A percentile compares a stretch with the other conserved stretches of the same genome.
These are phyloP conservation scores for Periphyllus acericola DNA, from an alignment of 2,888 invertebrate species.

Conservation along the genomic window DNA sequence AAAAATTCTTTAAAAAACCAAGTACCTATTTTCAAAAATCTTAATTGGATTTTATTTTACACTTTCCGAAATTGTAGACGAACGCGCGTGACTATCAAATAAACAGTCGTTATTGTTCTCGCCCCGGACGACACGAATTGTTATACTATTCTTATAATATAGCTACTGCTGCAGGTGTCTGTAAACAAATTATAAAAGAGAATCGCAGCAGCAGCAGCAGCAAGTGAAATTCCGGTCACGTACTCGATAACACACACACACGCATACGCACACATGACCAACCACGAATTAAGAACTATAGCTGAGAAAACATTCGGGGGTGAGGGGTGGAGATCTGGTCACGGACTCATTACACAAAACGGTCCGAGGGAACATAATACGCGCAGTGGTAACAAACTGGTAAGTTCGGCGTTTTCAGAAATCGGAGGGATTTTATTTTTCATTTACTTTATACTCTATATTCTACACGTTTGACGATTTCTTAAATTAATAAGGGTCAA, in stretches of 20 bases:
- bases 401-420: not conserved
- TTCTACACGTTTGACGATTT: not conserved
- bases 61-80: not conserved
- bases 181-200: constrained; percentile 35
- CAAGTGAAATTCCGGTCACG: constrained; percentile 51
- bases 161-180: not conserved
- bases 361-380: not conserved
- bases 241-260: constrained; percentile 36
- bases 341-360: constrained; percentile 3
- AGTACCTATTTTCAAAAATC: no score
- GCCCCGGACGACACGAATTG: not conserved
- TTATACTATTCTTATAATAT: not conserved
- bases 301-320: not conserved
- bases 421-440: not conserved
- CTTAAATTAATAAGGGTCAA: constrained; percentile 20
- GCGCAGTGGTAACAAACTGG: not conserved
- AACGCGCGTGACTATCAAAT: constrained; percentile 13
- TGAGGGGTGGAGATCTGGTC: not conserved
- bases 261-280: not conserved
- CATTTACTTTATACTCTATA: not conserved
- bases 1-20: no score
- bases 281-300: constrained; percentile 43
- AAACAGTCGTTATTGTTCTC: constrained; percentile 3
- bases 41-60: not conserved
- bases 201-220: not conserved